Conservation (phyloP, 2,888 invertebrate species). For the Myathropa florea region DNA sequence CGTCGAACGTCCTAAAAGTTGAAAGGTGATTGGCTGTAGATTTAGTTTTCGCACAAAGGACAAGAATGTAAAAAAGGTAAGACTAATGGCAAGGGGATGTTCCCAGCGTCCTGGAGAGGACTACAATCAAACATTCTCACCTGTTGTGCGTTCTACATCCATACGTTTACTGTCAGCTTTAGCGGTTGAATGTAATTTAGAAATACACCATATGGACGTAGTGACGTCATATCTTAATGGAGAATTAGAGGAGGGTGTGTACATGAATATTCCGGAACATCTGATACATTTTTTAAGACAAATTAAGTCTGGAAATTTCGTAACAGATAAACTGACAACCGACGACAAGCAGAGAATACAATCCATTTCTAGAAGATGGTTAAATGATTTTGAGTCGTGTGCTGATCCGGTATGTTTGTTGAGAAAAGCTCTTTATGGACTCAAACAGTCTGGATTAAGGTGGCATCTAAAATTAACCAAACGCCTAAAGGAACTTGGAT, state of each 20-base stretch:
- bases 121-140: conserved; percentile 31
- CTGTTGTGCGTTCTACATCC: conserved; percentile 39
- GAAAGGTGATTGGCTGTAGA: too few species aligned
- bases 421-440: conserved; percentile 56
- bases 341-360: background rate
- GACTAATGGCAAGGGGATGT: conserved; percentile 39
- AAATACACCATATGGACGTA: conserved; percentile 46
- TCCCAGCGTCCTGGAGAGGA: conserved; percentile 43
- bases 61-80: conserved; percentile 32
- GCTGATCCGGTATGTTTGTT: conserved; percentile 47
- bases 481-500: conserved; percentile 45
- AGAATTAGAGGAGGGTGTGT: conserved; percentile 39
- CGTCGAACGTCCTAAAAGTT: too few species aligned
- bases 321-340: background rate
- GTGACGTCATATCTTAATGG: conserved; percentile 47
- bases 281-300: conserved; percentile 29
- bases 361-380: conserved; percentile 20
- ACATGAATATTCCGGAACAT: conserved; percentile 47
- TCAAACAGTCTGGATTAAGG: conserved; percentile 57
- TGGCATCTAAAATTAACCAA: conserved; percentile 48
- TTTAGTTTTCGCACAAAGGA: conserved; percentile 47
- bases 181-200: conserved; percentile 35
- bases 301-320: conserved; percentile 2
- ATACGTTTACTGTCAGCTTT: conserved; percentile 33
- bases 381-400: conserved; percentile 9